Percentiles rank a stretch among this genome's conserved stretches.
Conservation (phyloP, 2,797 vertebrate species). For the Xenopus petersii region DNA sequence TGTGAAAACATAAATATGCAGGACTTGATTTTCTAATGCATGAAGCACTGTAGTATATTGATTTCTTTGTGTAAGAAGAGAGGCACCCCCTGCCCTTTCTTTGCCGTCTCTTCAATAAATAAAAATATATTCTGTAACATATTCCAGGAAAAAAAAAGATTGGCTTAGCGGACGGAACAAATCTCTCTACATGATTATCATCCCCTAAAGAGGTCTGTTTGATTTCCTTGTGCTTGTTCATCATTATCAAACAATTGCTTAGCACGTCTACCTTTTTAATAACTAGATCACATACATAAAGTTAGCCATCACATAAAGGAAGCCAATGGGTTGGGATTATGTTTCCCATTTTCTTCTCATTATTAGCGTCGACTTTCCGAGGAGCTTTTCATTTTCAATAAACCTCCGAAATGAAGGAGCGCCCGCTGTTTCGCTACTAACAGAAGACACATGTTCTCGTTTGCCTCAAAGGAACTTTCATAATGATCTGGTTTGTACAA, state of each 20-base stretch:
- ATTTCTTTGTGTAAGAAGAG: not conserved
- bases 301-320: no score
- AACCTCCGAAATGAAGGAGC: conserved; percentile 17
- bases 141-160: conserved; percentile 20
- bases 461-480: conserved; percentile 42
- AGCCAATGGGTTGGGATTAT: no score
- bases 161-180: conserved; percentile 13
- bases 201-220: conserved; percentile 17
- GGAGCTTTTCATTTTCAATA: conserved; percentile 4
- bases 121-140: conserved; percentile 1
- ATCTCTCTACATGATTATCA: conserved; percentile 4
- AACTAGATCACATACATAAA: no score
- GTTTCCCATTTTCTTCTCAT: no score
- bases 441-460: conserved; percentile 26
- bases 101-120: no score
- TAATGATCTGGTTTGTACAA: conserved; percentile 37
- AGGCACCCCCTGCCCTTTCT: not conserved
- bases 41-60: not conserved
- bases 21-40: no score
- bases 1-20: not conserved
- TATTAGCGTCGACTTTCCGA: not conserved
- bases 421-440: not conserved
- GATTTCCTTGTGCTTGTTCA: conserved; percentile 20
- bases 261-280: not conserved
- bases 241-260: conserved; percentile 16